Evolutionary conservation across 2,888 invertebrate genomes (phyloP).

Genomic region (Eumerus sabulonum): DNA sequence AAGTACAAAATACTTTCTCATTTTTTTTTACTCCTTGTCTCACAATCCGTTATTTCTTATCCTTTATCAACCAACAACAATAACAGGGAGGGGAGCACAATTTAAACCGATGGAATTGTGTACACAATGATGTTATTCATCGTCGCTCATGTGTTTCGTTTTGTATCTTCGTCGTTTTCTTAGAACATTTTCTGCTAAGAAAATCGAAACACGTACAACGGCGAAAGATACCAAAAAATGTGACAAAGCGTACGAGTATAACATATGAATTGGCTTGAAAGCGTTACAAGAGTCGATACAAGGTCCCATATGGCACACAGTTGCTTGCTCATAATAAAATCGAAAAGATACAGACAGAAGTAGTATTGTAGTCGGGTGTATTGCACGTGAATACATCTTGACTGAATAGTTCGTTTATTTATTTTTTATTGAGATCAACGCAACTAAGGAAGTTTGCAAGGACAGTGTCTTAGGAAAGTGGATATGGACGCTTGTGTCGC

Average conservation of each 20-base stretch:
- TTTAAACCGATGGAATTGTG: conserved; percentile 6
- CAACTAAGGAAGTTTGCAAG: too few species aligned
- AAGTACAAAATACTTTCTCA: background rate
- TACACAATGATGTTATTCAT: conserved; percentile 11
- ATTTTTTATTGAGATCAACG: too few species aligned
- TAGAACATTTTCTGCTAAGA: too few species aligned
- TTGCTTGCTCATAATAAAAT: conserved; percentile 10
- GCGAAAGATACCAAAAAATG: background rate
- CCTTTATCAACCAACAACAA: background rate
- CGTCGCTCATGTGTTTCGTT: conserved; percentile 1
- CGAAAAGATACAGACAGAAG: background rate
- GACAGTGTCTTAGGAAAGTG: too few species aligned
- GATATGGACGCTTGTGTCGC: too few species aligned
- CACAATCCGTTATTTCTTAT: too few species aligned
- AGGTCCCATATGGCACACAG: conserved; percentile 3
- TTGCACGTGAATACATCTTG: too few species aligned
- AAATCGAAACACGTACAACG: background rate
- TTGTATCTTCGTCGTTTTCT: background rate
- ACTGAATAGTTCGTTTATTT: too few species aligned
- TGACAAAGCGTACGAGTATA: conserved; percentile 11
- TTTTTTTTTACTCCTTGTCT: background rate
- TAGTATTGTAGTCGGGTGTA: too few species aligned
- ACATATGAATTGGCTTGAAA: conserved; percentile 3
- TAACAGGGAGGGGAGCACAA: background rate
- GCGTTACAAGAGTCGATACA: background rate